Percentiles rank a stretch among this genome's conserved stretches.
phyloP scores from a whole-genome alignment of 2,113 vertebrate species.

The Melanostigma gelatinosum region DNA sequence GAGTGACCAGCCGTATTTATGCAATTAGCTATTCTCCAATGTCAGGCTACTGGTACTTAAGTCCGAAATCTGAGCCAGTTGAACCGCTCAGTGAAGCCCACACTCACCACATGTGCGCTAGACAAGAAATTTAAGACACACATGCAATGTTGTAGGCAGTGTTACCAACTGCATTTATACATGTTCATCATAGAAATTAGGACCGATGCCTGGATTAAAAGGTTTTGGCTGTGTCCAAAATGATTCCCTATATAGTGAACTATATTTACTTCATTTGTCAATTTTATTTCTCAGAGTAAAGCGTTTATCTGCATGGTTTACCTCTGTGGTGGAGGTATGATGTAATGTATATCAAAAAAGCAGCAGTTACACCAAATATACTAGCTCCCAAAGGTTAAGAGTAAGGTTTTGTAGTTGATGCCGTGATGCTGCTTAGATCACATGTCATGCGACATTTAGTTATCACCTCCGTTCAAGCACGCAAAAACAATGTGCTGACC shows the following conservation, averaged over 20 bases:
- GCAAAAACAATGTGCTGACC: conserved; percentile 17
- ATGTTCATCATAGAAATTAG: not conserved
- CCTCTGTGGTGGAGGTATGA: not conserved
- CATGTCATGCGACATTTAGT: conserved; percentile 48
- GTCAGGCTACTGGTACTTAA: conserved; percentile 54
- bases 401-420: conserved; percentile 48
- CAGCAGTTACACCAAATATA: conserved; percentile 18
- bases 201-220: conserved; percentile 1
- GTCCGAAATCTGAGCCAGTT: conserved; percentile 72
- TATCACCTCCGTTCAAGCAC: conserved; percentile 33
- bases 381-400: conserved; percentile 12
- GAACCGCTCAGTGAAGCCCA: conserved; percentile 39
- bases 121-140: conserved; percentile 18
- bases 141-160: not conserved
- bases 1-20: conserved; percentile 64
- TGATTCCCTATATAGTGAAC: not conserved
- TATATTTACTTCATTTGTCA: not conserved
- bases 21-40: conserved; percentile 46
- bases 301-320: not conserved
- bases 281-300: not conserved
- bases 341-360: not conserved
- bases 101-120: conserved; percentile 41
- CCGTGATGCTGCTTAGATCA: conserved; percentile 24
- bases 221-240: not conserved
- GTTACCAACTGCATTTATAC: not conserved